Evolutionary conservation across 2,797 vertebrate genomes (phyloP).

Genomic region (Chiroxiphia lanceolata): DNA sequence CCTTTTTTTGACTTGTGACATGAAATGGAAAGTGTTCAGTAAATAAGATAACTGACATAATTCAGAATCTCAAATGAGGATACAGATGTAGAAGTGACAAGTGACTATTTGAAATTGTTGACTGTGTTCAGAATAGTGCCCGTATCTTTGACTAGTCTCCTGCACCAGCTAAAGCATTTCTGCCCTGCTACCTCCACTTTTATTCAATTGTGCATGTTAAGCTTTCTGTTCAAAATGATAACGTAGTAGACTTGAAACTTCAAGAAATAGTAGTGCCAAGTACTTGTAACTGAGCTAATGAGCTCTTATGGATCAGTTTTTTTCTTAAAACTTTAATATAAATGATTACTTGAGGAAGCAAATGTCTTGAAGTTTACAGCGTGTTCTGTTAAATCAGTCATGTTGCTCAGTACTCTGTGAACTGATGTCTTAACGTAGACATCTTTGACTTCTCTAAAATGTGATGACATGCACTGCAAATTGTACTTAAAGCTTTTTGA

Average conservation of each 20-base stretch:
- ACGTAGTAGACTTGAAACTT: not conserved
- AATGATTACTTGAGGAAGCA: not conserved
- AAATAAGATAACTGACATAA: not conserved
- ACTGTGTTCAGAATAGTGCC: not conserved
- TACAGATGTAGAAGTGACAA: not conserved
- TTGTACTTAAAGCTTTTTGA: not conserved
- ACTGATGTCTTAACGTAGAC: not conserved
- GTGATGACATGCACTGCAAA: not conserved
- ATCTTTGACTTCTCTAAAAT: not conserved
- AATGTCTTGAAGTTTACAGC: not conserved
- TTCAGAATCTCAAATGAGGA: not conserved
- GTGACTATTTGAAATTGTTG: not conserved
- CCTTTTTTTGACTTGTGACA: not conserved
- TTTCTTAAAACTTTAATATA: not conserved
- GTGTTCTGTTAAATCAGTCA: not conserved
- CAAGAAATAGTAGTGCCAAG: not conserved
- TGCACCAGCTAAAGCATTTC: conserved; percentile 30
- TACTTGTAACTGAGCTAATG: not conserved
- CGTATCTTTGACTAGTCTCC: not conserved
- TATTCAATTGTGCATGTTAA: conserved; percentile 29
- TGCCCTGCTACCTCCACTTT: conserved; percentile 31
- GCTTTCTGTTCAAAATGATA: not conserved
- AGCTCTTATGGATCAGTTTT: not conserved
- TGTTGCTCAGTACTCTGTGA: not conserved
- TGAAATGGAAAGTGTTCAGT: not conserved